Evolutionary conservation across 53 echinoderm and acorn worm species (phyloP).

Genomic region (Crossaster papposus): DNA sequence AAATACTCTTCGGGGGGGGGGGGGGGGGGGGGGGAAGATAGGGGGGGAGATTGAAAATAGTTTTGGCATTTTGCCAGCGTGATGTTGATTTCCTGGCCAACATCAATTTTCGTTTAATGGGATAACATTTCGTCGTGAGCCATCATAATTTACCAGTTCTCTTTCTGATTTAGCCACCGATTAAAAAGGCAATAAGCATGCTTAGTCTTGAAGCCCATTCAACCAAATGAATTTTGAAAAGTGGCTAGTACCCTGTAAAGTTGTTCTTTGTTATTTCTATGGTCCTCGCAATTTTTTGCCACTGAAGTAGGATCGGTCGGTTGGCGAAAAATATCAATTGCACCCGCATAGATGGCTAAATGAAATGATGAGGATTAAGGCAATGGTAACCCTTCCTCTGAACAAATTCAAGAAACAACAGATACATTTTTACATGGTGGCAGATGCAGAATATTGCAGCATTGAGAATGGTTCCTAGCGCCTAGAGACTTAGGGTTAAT

Average conservation of each 20-base stretch:
- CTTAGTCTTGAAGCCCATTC: not conserved
- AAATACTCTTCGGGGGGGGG: not conserved
- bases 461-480: too few relatives aligned
- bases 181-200: not conserved
- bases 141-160: not conserved
- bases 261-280: too few relatives aligned
- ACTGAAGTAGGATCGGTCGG: too few relatives aligned
- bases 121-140: not conserved
- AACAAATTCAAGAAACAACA: too few relatives aligned
- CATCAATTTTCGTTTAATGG: constrained; percentile 15
- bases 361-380: too few relatives aligned
- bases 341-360: too few relatives aligned
- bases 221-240: not conserved
- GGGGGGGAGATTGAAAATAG: not conserved
- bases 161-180: not conserved
- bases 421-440: too few relatives aligned
- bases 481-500: not conserved
- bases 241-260: not conserved
- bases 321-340: too few relatives aligned
- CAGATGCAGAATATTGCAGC: too few relatives aligned
- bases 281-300: too few relatives aligned
- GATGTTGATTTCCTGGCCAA: not conserved
- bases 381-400: too few relatives aligned
- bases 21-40: not conserved
- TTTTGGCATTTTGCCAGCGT: constrained; percentile 5